Evolutionary conservation across 2,797 vertebrate species (phyloP).

Genomic region (Rhinatrema bivittatum): DNA sequence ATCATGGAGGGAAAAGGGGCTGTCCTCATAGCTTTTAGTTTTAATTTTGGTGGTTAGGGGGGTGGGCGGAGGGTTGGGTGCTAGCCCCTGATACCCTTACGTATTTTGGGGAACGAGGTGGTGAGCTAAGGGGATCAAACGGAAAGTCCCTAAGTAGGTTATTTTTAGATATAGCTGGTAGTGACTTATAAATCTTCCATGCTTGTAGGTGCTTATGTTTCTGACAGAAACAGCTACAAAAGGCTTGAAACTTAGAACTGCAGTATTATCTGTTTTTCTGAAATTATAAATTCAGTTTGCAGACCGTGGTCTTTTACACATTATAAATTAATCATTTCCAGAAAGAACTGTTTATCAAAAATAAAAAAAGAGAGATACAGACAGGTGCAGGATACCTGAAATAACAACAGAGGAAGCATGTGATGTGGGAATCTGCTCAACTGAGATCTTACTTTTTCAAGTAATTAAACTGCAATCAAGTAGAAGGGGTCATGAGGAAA

Average conservation of each 20-base stretch:
- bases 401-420: constrained; percentile 17
- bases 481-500: constrained; percentile 17
- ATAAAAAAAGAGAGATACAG: constrained; percentile 14
- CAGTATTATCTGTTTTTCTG: constrained; percentile 29
- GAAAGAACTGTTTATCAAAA: constrained; percentile 13
- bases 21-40: no score
- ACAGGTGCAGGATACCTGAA: constrained; percentile 42
- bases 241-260: constrained; percentile 6
- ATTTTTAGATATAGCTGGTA: no score
- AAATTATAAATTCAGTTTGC: constrained; percentile 15
- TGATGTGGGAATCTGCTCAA: constrained; percentile 5
- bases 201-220: neutral
- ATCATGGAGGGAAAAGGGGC: no score
- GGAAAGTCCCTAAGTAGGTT: no score
- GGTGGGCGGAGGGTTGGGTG: no score
- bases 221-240: constrained; percentile 13
- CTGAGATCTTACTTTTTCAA: constrained; percentile 9
- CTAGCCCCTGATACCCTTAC: no score
- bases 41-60: no score
- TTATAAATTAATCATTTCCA: constrained; percentile 36
- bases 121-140: no score
- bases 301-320: constrained; percentile 13
- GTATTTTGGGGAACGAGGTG: no score
- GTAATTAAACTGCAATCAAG: constrained; percentile 21
- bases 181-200: no score